Percentiles rank a stretch among this genome's conserved stretches.
Conservation (phyloP, 1,140 invertebrate species). For the Tribolium madens region DNA sequence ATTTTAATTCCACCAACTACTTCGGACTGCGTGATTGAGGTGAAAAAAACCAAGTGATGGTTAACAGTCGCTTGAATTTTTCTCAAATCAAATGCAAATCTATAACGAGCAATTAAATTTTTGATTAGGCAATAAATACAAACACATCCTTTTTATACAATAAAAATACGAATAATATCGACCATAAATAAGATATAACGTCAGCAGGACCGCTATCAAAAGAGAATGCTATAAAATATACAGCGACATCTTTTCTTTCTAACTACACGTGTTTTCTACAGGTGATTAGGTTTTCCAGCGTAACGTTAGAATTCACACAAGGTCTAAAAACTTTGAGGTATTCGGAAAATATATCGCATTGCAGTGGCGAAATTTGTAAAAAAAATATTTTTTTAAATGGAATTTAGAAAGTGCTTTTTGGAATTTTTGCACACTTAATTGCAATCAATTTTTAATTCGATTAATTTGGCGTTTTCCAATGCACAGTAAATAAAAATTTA, state of each 20-base stretch:
- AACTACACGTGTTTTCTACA: conserved; percentile 23
- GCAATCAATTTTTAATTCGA: too few species aligned
- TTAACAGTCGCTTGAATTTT: neutral
- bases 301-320: conserved; percentile 1
- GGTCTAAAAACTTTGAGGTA: neutral
- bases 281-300: conserved; percentile 1
- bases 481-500: too few species aligned
- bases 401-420: too few species aligned
- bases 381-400: too few species aligned
- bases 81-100: conserved; percentile 34
- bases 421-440: too few species aligned
- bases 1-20: conserved; percentile 26
- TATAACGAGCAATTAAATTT: conserved; percentile 30
- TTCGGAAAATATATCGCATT: too few species aligned
- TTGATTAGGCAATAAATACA: conserved; percentile 39
- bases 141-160: conserved; percentile 13
- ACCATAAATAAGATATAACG: conserved; percentile 30
- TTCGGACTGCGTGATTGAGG: neutral
- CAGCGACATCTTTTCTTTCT: conserved; percentile 8
- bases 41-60: neutral
- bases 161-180: conserved; percentile 31
- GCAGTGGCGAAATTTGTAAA: too few species aligned
- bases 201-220: conserved; percentile 22
- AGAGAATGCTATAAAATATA: conserved; percentile 24
- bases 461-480: too few species aligned